Evolutionary conservation across 2,113 vertebrate species (phyloP).

Genomic region (Pollimyrus isidori): DNA sequence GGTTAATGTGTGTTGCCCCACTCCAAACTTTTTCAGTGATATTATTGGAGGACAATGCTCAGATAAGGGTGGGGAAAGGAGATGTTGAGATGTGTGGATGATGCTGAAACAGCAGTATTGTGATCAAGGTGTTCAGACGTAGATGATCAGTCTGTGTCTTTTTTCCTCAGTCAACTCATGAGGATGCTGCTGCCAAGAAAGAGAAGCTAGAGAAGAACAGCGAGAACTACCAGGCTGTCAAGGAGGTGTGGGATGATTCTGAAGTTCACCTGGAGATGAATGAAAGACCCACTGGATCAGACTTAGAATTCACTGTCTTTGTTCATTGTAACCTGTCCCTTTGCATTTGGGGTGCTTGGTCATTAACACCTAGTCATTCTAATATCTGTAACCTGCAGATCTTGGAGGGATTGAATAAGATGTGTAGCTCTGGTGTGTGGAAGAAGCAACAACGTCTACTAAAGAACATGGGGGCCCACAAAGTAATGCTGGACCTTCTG

Average conservation of each 20-base stretch:
- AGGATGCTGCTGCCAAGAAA: constrained; percentile 61
- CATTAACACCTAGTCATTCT: not conserved
- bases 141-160: not conserved
- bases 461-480: constrained; percentile 97
- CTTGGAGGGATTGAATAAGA: constrained; percentile 84
- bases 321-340: not conserved
- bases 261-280: not conserved
- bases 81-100: not conserved
- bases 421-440: constrained; percentile 85
- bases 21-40: not conserved
- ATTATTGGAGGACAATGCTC: not conserved
- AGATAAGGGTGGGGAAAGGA: not conserved
- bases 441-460: constrained; percentile 93
- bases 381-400: constrained; percentile 60
- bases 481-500: constrained; percentile 95
- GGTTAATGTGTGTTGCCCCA: not conserved
- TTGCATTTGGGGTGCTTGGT: not conserved
- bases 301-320: not conserved
- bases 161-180: constrained; percentile 36
- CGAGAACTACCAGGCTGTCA: constrained; percentile 89
- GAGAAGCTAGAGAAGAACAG: constrained; percentile 74
- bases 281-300: not conserved
- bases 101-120: not conserved
- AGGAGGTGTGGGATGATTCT: constrained; percentile 65
- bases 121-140: not conserved